phyloP scores from a whole-genome alignment of 2,113 vertebrate genomes.

The Brachypodius melanocephalos region DNA sequence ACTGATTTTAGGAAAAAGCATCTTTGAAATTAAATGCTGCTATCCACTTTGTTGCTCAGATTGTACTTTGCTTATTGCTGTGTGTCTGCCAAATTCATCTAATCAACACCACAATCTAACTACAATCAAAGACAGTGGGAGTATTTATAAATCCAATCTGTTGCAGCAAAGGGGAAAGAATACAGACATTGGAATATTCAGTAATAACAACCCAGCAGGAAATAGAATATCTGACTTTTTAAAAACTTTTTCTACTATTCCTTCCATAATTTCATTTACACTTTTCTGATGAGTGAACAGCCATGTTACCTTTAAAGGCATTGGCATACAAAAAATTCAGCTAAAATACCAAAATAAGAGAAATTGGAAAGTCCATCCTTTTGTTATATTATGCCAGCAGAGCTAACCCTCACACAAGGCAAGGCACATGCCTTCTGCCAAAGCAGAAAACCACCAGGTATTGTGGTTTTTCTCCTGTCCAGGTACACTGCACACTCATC shows the following conservation, averaged over 20 bases:
- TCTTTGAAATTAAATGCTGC: constrained; percentile 39
- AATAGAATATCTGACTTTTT: not conserved
- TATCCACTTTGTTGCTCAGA: constrained; percentile 25
- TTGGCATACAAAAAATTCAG: not conserved
- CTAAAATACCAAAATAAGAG: not conserved
- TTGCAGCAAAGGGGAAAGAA: constrained; percentile 39
- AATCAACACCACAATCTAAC: constrained; percentile 26
- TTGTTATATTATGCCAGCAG: not conserved
- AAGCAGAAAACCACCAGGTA: accelerated
- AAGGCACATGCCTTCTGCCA: not conserved
- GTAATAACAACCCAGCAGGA: not conserved
- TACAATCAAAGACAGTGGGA: constrained; percentile 53
- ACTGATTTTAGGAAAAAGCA: constrained; percentile 41
- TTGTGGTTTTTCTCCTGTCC: not conserved
- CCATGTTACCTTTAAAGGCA: not conserved
- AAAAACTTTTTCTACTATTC: not conserved
- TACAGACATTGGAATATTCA: constrained; percentile 8
- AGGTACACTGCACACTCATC: too few species aligned
- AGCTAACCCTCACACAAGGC: not conserved
- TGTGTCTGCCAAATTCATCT: not conserved
- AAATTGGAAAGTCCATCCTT: not conserved
- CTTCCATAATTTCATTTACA: not conserved
- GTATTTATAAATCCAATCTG: constrained; percentile 48
- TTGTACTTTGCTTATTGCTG: not conserved
- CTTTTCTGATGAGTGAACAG: not conserved